Evolutionary conservation across 2,888 invertebrate species (phyloP), one percentile per base, ranked within the genome.

Genomic region (Elmis aenea): DNA sequence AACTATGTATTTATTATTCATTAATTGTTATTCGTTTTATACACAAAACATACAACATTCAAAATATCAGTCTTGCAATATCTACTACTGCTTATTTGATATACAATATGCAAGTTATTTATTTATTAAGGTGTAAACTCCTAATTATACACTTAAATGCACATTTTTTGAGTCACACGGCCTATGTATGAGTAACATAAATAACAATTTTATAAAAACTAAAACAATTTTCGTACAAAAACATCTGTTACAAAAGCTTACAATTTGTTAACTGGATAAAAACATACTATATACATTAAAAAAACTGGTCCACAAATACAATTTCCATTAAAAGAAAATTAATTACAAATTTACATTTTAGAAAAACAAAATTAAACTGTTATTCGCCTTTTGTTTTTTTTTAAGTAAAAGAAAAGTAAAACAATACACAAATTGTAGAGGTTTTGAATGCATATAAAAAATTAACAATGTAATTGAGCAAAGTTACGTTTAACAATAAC

Each of bases 61-160:
- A 65, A 62, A 60, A 63, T 64, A 66, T 67, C 67, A 67, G 67
- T 67, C 67, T 67, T 67, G 57, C 65, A 61, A 59, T 59, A 62
- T 50, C 39, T 40, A 44, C 33, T 40, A 31, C 38, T 38, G 28
- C 46, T 38, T 31, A 3, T 15, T 29, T 12, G n/a, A 29, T 18
- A 16, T 16, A 18, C 5, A 6, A 10, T 11, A 6, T 24, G 5
- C 9, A 5, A 33, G 16, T 38, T 26, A 23, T 35, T 28, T 8
- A 32, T 28, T 18, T 24, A 38, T 27, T 22, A 28, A 8, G 11
- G 13, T 29, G 23, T 33, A 38, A 11, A 33, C 34, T 31, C 21
- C 13, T 13, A 29, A 33, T 34, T 55, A 57, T 51, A 57, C 50
- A 50, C 50, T 51, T 66, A 67, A 68, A 68, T 68, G 68, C 68